Conservation (phyloP, 2,113 vertebrate species). For the Rhea pennata region DNA sequence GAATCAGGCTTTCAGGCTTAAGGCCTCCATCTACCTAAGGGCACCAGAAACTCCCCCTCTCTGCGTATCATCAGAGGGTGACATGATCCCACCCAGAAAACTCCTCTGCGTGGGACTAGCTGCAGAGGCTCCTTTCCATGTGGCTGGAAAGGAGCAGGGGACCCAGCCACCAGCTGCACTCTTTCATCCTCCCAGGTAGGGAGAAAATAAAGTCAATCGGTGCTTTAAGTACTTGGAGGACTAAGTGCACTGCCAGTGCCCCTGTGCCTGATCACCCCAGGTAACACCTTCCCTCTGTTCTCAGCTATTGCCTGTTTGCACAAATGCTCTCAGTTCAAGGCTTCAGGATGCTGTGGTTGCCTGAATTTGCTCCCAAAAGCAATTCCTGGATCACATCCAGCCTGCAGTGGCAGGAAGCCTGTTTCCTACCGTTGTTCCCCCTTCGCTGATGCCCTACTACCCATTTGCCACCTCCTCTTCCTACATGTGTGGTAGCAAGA, state of each 20-base stretch:
- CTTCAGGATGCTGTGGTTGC: not conserved
- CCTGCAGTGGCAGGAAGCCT: not conserved
- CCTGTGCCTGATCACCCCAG: not conserved
- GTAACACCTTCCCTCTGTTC: not conserved
- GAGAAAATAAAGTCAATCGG: not conserved
- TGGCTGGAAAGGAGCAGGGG: fast-evolving
- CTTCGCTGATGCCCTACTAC: not conserved
- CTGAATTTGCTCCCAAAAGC: not conserved
- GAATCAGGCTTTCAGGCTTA: fast-evolving
- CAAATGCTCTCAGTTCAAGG: not conserved
- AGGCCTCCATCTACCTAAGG: not conserved
- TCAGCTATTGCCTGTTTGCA: not conserved
- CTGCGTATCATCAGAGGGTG: not conserved
- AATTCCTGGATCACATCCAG: not conserved
- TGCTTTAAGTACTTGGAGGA: not conserved
- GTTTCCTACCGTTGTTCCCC: not conserved
- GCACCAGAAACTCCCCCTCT: fast-evolving
- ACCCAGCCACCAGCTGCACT: fast-evolving
- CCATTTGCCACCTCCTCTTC: not conserved
- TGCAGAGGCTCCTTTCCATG: fast-evolving
- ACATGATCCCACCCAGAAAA: not conserved
- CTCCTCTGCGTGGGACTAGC: not conserved
- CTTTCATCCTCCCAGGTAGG: not conserved
- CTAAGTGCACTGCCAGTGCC: not conserved
- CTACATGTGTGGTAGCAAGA: not conserved